Evolutionary conservation across 2,888 invertebrate genomes (phyloP).

Genomic region (Apantesis nais): DNA sequence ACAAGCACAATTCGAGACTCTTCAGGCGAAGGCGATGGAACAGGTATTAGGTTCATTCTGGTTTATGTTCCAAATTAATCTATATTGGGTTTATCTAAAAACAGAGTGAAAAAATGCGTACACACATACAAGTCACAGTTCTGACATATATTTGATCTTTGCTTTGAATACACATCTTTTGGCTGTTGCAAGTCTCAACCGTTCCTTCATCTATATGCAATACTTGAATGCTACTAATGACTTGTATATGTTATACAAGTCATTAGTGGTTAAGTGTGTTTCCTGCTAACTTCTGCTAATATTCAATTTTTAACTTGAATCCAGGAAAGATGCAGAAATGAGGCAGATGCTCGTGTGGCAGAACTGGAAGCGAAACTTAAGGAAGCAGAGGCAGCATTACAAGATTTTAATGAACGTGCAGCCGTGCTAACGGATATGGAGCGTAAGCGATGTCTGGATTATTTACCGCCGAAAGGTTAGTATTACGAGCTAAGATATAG

Average conservation of each 20-base stretch:
- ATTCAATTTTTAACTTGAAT: neutral
- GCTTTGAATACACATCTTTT: no score
- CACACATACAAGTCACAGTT: no score
- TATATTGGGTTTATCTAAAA: neutral
- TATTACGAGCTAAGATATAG: neutral
- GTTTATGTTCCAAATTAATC: neutral
- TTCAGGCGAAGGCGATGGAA: slow-evolving; percentile 72
- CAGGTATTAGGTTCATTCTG: slow-evolving; percentile 61
- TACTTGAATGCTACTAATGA: no score
- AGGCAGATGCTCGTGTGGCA: slow-evolving; percentile 50
- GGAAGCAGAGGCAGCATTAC: slow-evolving; percentile 63
- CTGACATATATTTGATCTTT: no score
- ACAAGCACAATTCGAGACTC: slow-evolving; percentile 55
- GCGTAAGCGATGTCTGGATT: slow-evolving; percentile 66
- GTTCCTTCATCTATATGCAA: no score
- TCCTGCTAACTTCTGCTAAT: neutral
- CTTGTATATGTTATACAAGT: neutral
- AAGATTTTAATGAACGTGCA: slow-evolving; percentile 63
- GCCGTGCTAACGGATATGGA: slow-evolving; percentile 68
- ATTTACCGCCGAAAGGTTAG: slow-evolving; percentile 71
- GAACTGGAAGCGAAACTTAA: slow-evolving; percentile 64
- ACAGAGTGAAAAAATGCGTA: no score
- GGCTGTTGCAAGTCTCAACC: no score
- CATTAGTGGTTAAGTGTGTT: neutral
- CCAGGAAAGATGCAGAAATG: slow-evolving; percentile 63